A percentile compares a stretch with the other conserved stretches of the same genome.
Evolutionary conservation across 2,888 invertebrate genomes (phyloP).

Genomic region (Melitaea athalia): DNA sequence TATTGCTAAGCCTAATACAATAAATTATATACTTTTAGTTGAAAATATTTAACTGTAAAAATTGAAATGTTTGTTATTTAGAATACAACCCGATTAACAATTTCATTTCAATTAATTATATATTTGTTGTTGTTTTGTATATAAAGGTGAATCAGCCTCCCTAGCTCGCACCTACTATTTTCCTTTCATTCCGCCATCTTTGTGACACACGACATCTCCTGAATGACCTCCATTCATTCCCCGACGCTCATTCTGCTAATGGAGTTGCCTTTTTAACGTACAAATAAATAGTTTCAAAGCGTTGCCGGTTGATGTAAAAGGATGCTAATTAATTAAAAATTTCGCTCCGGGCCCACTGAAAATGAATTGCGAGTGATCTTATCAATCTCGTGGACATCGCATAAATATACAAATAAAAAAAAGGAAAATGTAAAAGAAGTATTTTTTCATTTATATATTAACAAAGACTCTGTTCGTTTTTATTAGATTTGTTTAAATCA

Average conservation of each 20-base stretch:
- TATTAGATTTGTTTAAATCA: not conserved
- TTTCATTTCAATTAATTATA: not conserved
- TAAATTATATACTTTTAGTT: too few species aligned
- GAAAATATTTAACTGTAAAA: not conserved
- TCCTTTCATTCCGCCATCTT: constrained; percentile 51
- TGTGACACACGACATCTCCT: constrained; percentile 65
- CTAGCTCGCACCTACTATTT: constrained; percentile 42
- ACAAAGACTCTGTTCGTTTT: too few species aligned
- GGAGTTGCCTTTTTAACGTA: constrained; percentile 75
- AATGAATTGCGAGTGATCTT: constrained; percentile 36
- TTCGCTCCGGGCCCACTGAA: constrained; percentile 20
- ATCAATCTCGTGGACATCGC: constrained; percentile 25
- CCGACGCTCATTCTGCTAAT: constrained; percentile 75
- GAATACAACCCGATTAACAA: not conserved
- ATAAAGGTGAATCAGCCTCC: constrained; percentile 37
- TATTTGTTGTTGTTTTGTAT: constrained; percentile 34
- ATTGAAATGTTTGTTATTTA: not conserved
- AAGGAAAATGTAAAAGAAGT: constrained; percentile 21
- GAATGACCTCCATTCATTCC: constrained; percentile 73
- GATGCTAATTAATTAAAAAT: constrained; percentile 68
- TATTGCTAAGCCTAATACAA: too few species aligned
- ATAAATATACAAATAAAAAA: constrained; percentile 24
- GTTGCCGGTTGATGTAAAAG: constrained; percentile 48
- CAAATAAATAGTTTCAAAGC: constrained; percentile 68
- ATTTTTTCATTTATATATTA: not conserved